phyloP scores from a whole-genome alignment of 1,140 invertebrate genomes.

The Sycophila sp. region DNA sequence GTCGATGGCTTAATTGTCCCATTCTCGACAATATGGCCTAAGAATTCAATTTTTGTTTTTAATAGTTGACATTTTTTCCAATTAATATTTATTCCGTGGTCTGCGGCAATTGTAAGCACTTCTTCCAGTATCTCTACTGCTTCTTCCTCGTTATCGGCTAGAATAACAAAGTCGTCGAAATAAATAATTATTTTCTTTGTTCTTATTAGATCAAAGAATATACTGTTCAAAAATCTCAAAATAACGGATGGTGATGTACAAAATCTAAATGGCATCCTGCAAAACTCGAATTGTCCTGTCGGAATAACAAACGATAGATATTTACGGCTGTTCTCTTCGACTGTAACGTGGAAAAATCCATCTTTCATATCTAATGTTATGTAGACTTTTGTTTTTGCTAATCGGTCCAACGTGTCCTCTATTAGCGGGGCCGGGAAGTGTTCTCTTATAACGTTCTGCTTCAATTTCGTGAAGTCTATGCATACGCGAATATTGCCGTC shows the following conservation, averaged over 20 bases:
- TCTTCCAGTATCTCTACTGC: background rate
- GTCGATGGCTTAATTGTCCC: constrained; percentile 16
- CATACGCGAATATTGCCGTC: constrained; percentile 57
- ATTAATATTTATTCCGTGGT: constrained; percentile 23
- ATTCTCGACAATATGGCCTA: constrained; percentile 26
- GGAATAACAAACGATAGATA: constrained; percentile 50
- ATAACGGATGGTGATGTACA: constrained; percentile 22
- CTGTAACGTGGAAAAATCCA: constrained; percentile 47
- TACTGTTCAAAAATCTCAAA: constrained; percentile 5
- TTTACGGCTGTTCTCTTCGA: constrained; percentile 43
- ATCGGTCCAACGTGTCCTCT: constrained; percentile 31
- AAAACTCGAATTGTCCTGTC: constrained; percentile 44
- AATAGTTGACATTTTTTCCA: constrained; percentile 30
- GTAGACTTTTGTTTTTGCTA: constrained; percentile 32
- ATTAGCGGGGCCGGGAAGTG: constrained; percentile 45
- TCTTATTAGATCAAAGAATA: constrained; percentile 10
- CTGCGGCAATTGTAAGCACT: background rate
- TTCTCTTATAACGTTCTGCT: constrained; percentile 44
- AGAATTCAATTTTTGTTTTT: constrained; percentile 23
- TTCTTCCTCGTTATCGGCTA: constrained; percentile 7
- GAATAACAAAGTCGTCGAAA: constrained; percentile 30
- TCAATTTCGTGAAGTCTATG: constrained; percentile 46
- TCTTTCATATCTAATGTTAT: constrained; percentile 47
- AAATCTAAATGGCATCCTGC: too few relatives aligned
- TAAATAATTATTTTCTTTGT: background rate